These are phyloP conservation scores for Gymnocephalus cernua DNA, from an alignment of 2,113 vertebrate species.

Conservation along the genomic window DNA sequence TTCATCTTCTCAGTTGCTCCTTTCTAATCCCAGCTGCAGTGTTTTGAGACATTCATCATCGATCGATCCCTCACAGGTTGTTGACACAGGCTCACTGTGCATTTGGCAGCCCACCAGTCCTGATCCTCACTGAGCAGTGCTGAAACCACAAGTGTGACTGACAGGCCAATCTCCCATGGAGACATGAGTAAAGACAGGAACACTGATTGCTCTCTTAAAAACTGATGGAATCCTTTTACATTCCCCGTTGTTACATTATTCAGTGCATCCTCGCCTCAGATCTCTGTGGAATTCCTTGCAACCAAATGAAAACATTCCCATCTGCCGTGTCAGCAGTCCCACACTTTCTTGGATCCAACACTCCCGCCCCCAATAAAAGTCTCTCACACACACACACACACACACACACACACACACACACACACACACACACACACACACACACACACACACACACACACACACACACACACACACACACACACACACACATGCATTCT, in stretches of 20 bases:
- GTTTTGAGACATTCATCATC: slow-evolving; percentile 16
- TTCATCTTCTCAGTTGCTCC: background rate
- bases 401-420: slow-evolving; percentile 31
- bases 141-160: slow-evolving; percentile 44
- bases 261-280: slow-evolving; percentile 40
- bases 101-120: slow-evolving; percentile 45
- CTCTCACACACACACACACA: too few species aligned
- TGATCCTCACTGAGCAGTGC: slow-evolving; percentile 42
- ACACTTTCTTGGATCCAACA: slow-evolving; percentile 67
- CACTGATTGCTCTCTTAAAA: slow-evolving; percentile 54
- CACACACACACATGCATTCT: slow-evolving; percentile 21
- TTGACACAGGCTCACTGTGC: slow-evolving; percentile 40
- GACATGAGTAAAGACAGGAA: slow-evolving; percentile 25
- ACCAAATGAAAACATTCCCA: slow-evolving; percentile 78
- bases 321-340: slow-evolving; percentile 74
- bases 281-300: slow-evolving; percentile 66
- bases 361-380: slow-evolving; percentile 55
- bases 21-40: background rate
- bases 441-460: too few species aligned
- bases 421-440: too few species aligned
- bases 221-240: slow-evolving; percentile 28
- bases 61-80: slow-evolving; percentile 19
- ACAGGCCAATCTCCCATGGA: slow-evolving; percentile 53
- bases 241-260: slow-evolving; percentile 45
- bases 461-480: too few species aligned